Conservation (phyloP, 1,140 invertebrate species). For the Leptoteleia sp. region DNA sequence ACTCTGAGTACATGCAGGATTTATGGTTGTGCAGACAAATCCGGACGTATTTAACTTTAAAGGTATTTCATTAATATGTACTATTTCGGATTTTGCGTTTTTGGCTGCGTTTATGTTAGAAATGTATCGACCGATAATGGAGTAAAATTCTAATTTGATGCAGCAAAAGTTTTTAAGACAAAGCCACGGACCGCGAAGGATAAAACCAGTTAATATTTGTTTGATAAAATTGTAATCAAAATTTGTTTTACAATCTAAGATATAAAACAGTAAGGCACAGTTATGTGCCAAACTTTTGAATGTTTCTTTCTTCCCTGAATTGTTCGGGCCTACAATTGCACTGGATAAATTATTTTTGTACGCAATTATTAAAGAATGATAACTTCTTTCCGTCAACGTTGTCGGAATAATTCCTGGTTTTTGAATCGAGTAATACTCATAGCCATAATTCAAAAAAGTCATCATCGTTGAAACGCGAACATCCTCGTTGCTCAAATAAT, state of each 20-base stretch:
- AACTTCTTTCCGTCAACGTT: slow-evolving; percentile 94
- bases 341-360: slow-evolving; percentile 84
- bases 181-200: slow-evolving; percentile 86
- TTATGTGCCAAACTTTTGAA: slow-evolving; percentile 86
- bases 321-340: slow-evolving; percentile 84
- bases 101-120: slow-evolving; percentile 81
- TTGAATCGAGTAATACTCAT: slow-evolving; percentile 89
- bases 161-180: slow-evolving; percentile 88
- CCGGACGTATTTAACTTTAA: slow-evolving; percentile 83
- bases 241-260: slow-evolving; percentile 86
- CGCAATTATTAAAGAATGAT: slow-evolving; percentile 94
- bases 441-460: slow-evolving; percentile 89
- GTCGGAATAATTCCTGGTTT: slow-evolving; percentile 91
- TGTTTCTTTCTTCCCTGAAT: slow-evolving; percentile 88
- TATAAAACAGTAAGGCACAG: slow-evolving; percentile 85
- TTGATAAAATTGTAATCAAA: slow-evolving; percentile 84
- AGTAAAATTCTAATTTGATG: slow-evolving; percentile 83
- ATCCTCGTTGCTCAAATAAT: slow-evolving; percentile 90
- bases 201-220: slow-evolving; percentile 84
- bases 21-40: slow-evolving; percentile 85
- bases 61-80: slow-evolving; percentile 84
- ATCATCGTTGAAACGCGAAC: slow-evolving; percentile 88
- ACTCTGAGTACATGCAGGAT: slow-evolving; percentile 83
- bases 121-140: slow-evolving; percentile 82
- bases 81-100: slow-evolving; percentile 77